Percentiles rank a stretch among this genome's conserved stretches.
Conservation (phyloP, 1,140 invertebrate species). For the Leguminivora glycinivorella region DNA sequence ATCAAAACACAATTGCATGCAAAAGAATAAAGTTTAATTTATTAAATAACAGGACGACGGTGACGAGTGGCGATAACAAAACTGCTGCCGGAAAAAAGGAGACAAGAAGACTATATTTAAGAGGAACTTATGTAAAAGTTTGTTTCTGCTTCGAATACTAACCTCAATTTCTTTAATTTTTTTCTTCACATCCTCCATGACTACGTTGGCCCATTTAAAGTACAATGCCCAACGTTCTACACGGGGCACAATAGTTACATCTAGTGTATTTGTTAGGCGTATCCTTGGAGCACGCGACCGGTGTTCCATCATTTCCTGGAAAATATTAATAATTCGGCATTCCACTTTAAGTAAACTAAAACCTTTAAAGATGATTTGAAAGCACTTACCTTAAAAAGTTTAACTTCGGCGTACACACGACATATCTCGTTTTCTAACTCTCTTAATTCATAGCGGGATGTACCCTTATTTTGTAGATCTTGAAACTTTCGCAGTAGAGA, state of each 20-base stretch:
- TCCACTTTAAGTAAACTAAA: too few relatives aligned
- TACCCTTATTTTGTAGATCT: not conserved
- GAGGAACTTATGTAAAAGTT: too few relatives aligned
- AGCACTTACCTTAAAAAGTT: slow-evolving; percentile 38
- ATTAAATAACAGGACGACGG: too few relatives aligned
- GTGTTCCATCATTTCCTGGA: not conserved
- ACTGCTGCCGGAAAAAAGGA: too few relatives aligned
- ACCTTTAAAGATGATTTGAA: not conserved
- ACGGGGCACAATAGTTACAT: slow-evolving; percentile 12
- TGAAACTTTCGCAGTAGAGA: slow-evolving; percentile 23
- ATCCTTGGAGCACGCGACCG: not conserved
- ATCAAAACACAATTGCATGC: too few relatives aligned
- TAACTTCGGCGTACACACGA: slow-evolving; percentile 32
- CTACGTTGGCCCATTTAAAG: slow-evolving; percentile 45
- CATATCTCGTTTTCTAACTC: slow-evolving; percentile 25
- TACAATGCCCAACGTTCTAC: slow-evolving; percentile 53
- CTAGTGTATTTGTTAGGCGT: not conserved
- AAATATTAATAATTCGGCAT: too few relatives aligned
- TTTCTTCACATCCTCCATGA: slow-evolving; percentile 35
- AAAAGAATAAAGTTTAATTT: too few relatives aligned
- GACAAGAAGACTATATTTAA: too few relatives aligned
- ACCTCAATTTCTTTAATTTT: slow-evolving; percentile 29
- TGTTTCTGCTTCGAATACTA: not conserved
- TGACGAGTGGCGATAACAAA: too few relatives aligned
- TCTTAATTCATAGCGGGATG: not conserved